Conservation (phyloP, 53 echinoderm and acorn worm genomes). For the Zoroaster sp. region DNA sequence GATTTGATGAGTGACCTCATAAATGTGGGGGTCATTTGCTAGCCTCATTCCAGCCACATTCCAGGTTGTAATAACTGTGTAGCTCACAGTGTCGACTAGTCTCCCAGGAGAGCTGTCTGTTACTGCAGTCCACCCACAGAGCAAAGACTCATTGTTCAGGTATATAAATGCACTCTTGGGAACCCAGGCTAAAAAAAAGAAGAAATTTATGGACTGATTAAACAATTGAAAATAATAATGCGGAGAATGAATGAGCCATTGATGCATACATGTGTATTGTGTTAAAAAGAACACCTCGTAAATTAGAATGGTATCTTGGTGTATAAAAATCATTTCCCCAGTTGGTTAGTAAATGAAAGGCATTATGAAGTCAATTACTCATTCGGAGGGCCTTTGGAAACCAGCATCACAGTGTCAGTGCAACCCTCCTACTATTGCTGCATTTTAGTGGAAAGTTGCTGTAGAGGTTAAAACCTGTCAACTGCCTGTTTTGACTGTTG, state of each 20-base stretch:
- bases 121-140: neutral
- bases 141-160: neutral
- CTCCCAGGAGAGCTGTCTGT: neutral
- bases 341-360: neutral
- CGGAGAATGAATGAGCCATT: neutral
- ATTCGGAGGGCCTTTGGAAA: too few relatives aligned
- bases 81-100: neutral
- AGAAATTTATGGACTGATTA: neutral
- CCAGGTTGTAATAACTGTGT: neutral
- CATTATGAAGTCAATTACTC: too few relatives aligned
- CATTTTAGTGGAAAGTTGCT: too few relatives aligned
- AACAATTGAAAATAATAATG: neutral
- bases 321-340: neutral
- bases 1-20: neutral
- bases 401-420: too few relatives aligned
- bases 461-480: too few relatives aligned
- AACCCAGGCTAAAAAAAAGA: neutral
- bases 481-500: too few relatives aligned
- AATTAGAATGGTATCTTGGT: neutral
- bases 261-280: neutral
- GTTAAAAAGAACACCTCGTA: neutral
- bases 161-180: neutral
- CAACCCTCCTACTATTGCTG: too few relatives aligned
- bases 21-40: neutral
- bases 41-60: conserved; percentile 38